These are phyloP conservation scores for Oscarella lobularis DNA, from an alignment of 37 sponge, comb jelly and placozoan species.

Conservation along the genomic window DNA sequence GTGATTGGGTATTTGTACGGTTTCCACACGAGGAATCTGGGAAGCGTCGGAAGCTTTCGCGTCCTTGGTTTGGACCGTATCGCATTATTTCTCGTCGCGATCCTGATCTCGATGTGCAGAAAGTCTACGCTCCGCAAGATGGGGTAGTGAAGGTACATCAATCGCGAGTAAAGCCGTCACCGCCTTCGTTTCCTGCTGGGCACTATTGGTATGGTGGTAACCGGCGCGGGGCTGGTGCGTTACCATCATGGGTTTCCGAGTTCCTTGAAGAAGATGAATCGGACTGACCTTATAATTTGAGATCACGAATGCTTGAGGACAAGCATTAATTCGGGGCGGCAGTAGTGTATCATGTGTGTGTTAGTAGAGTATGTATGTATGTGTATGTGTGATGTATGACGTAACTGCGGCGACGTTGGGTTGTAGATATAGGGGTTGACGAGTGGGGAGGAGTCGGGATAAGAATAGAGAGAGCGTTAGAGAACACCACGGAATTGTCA, in stretches of 20 bases:
- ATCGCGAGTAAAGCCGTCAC: conserved; percentile 19
- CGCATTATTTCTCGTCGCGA: background rate
- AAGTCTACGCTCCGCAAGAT: conserved; percentile 22
- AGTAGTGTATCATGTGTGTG: too few species aligned
- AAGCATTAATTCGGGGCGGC: too few species aligned
- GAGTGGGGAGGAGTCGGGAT: too few species aligned
- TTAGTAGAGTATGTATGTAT: too few species aligned
- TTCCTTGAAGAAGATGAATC: too few species aligned
- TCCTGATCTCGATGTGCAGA: conserved; percentile 1
- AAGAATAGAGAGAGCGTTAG: too few species aligned
- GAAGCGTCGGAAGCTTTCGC: conserved; percentile 22
- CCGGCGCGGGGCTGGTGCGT: background rate
- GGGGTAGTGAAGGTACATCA: conserved; percentile 11
- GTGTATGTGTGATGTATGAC: too few species aligned
- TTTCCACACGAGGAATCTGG: conserved; percentile 31
- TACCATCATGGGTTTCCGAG: conserved; percentile 1
- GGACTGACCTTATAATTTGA: too few species aligned
- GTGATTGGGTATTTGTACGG: conserved; percentile 18
- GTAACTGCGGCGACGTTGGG: too few species aligned
- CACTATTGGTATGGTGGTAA: conserved; percentile 32
- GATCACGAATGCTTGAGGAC: too few species aligned
- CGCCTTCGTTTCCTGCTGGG: conserved; percentile 19
- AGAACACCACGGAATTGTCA: too few species aligned
- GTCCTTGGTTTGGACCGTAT: conserved; percentile 36
- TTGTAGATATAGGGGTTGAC: too few species aligned